Conservation (phyloP, 2,113 vertebrate species). For the Platanista minor region DNA sequence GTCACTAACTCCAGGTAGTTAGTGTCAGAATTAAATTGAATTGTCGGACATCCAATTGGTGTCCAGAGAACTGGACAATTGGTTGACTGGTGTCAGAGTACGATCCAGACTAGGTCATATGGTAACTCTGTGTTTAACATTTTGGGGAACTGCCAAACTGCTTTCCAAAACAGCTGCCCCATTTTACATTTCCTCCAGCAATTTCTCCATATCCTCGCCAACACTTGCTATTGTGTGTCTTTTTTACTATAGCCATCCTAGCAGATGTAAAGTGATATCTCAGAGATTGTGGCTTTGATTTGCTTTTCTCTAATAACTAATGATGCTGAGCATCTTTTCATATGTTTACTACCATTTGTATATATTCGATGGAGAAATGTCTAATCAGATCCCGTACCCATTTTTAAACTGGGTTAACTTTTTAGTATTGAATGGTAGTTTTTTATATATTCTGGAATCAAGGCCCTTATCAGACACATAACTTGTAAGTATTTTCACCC, state of each 20-base stretch:
- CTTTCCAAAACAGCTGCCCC: neutral
- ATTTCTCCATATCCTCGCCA: neutral
- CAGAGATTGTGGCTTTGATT: constrained; percentile 1
- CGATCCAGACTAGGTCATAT: neutral
- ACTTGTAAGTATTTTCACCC: constrained; percentile 18
- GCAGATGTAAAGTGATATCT: neutral
- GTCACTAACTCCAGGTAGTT: neutral
- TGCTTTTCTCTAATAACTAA: constrained; percentile 2
- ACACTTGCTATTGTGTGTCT: neutral
- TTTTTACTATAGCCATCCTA: constrained; percentile 1
- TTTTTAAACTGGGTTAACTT: neutral
- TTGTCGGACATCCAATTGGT: neutral
- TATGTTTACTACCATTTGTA: neutral
- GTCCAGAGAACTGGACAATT: neutral
- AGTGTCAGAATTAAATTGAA: neutral
- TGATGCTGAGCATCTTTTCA: neutral
- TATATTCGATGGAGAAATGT: neutral
- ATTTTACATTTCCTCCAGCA: neutral
- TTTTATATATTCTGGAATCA: neutral
- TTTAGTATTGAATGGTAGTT: neutral
- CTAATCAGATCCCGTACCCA: neutral
- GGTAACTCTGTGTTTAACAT: neutral
- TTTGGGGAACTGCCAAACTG: neutral
- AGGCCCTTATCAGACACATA: neutral
- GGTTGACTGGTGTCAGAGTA: neutral